Evolutionary conservation across 1,140 invertebrate species (phyloP).

Genomic region (Euschistus heros): DNA sequence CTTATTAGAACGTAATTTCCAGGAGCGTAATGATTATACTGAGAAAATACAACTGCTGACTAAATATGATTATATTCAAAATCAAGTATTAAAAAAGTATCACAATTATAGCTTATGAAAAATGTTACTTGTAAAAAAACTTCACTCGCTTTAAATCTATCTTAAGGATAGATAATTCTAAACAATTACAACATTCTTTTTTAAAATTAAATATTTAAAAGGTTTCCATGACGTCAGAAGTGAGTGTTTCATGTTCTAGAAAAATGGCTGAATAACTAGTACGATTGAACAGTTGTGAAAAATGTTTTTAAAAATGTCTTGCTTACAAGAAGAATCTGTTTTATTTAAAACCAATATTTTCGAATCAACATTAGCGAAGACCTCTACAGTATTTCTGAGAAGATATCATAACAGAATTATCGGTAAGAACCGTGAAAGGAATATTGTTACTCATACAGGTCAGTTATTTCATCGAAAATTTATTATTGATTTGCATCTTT

Average conservation of each 20-base stretch:
- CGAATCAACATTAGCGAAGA: not conserved
- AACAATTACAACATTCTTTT: no score
- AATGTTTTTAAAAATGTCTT: conserved; percentile 11
- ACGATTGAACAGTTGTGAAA: not conserved
- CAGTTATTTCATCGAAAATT: not conserved
- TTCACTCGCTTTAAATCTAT: no score
- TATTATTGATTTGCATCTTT: conserved; percentile 4
- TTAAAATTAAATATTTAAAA: no score
- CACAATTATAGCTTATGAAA: no score
- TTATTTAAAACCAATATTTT: not conserved
- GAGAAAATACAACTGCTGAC: no score
- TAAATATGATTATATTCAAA: no score
- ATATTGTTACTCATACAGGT: not conserved
- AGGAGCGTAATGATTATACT: no score
- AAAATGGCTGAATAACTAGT: conserved; percentile 9
- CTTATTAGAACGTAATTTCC: no score
- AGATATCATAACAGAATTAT: not conserved
- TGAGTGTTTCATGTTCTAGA: not conserved
- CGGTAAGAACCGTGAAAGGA: not conserved
- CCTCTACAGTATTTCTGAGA: not conserved
- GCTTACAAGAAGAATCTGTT: not conserved
- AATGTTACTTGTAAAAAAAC: no score
- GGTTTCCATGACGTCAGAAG: no score
- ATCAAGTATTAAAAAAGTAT: no score
- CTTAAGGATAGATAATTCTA: no score